Evolutionary conservation across 2,888 invertebrate species (phyloP), one percentile per base, ranked within the genome.

Genomic region (Ptychoptera albimana): DNA sequence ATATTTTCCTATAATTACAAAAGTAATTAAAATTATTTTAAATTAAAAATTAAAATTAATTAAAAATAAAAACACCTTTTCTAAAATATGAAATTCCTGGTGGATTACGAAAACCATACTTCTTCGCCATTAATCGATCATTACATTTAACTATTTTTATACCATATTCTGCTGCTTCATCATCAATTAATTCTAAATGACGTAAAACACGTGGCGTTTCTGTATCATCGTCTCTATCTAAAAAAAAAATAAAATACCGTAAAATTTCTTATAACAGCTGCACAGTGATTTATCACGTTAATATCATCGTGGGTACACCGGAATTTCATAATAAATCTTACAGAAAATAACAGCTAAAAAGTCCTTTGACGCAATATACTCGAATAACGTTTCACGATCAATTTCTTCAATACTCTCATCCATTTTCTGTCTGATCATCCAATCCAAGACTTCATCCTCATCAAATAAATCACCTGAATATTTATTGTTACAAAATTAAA

Each of bases 381-480:
- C 82, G 60, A 77, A 77, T 37, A 92, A 69, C 55, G 77, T 75
- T 42, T 87, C 85, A 55, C 92, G 74, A 57, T 85, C 79, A 50
- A 92, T 86, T 61, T 87, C 84, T 61, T 88, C 87, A 53, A 92
- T 88, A 58, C 87, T 89, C 61, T 85, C 84, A 60, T 92, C 91
- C 61, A 83, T 82, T 60, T 89, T 87, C 63, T 92, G 91, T 61
- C 82, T 81, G 47, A 84, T 73, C 76, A 92, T 86, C 92, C 92
- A 92, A 54, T 84, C 81, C 53, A 92, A 72, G 7, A 92, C 88
- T 60, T 83, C 81, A 40, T 72, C 73, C 64, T 88, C 87, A 57
- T 88, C 83, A 49, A 73, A 65, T 48, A 83, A 67, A 63, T 78
- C 77, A 54, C 82, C 84, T 84, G 61, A 31, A 14, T 29, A 30